phyloP scores from a whole-genome alignment of 1,140 invertebrate genomes.

The Cepaea nemoralis region DNA sequence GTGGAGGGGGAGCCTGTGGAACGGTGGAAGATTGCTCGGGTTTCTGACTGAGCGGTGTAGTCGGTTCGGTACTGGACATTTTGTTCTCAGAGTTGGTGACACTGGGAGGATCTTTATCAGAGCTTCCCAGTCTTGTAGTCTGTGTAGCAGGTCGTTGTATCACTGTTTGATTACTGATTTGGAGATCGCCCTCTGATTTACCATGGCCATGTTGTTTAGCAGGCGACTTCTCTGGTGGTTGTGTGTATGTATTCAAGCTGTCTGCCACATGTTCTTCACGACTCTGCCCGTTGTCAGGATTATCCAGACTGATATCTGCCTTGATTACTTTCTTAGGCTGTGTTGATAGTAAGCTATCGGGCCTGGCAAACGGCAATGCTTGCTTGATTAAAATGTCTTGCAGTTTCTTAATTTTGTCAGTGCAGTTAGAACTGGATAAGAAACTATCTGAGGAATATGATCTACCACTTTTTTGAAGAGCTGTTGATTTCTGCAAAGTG shows the following conservation, averaged over 20 bases:
- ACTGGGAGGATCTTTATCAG: no score
- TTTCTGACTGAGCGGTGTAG: background rate
- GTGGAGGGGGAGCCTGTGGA: background rate
- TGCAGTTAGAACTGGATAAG: constrained; percentile 11
- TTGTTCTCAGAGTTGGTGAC: background rate
- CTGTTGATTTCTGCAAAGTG: background rate
- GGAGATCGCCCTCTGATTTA: background rate
- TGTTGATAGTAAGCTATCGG: background rate
- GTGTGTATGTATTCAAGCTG: background rate
- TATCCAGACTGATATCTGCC: background rate
- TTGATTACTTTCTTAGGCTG: background rate
- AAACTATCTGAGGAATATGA: constrained; percentile 9
- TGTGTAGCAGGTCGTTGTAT: background rate
- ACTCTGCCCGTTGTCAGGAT: background rate
- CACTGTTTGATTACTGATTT: background rate
- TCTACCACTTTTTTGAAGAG: background rate
- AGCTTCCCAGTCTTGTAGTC: no score
- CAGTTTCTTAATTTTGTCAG: constrained; percentile 34
- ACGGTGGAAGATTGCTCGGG: background rate
- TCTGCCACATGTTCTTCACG: background rate
- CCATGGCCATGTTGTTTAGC: background rate
- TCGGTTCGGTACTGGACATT: background rate
- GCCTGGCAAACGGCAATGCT: constrained; percentile 40
- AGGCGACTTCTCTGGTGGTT: background rate
- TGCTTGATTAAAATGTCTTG: constrained; percentile 45